A percentile compares a stretch with the other conserved stretches of the same genome.
Evolutionary conservation across 2,797 vertebrate genomes (phyloP).

Genomic region (Gambusia yucatana): DNA sequence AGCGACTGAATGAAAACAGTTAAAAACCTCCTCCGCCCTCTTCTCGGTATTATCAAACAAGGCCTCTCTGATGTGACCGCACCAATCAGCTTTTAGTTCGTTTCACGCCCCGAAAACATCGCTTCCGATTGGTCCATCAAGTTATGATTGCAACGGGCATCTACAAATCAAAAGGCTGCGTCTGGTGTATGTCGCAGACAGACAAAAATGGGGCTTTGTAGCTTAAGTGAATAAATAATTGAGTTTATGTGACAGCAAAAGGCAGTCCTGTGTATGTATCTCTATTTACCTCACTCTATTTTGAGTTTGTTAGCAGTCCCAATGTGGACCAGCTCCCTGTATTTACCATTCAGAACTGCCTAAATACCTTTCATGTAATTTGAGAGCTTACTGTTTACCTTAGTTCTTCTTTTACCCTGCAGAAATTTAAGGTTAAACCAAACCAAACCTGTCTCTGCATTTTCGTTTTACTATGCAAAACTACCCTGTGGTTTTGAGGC

Average conservation of each 20-base stretch:
- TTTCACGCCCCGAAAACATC: not conserved
- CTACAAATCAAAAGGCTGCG: constrained; percentile 16
- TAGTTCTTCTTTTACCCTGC: not conserved
- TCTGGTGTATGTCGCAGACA: not conserved
- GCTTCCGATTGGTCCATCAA: constrained; percentile 24
- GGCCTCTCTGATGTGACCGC: constrained; percentile 16
- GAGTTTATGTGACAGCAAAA: not conserved
- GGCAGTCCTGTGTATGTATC: too few relatives aligned
- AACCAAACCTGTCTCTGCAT: not conserved
- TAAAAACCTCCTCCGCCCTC: constrained; percentile 15
- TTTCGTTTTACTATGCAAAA: not conserved
- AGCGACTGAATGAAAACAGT: not conserved
- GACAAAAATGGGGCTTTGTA: constrained; percentile 2
- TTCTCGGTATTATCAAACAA: constrained; percentile 59
- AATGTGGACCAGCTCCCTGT: not conserved
- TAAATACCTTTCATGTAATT: not conserved
- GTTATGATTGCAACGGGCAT: not conserved
- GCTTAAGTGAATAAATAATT: not conserved
- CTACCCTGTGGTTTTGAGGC: not conserved
- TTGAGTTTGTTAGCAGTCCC: not conserved
- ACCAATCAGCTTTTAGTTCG: constrained; percentile 61
- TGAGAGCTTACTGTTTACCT: constrained; percentile 2
- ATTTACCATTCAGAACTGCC: not conserved
- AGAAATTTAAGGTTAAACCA: constrained; percentile 10
- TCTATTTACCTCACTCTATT: not conserved